These are phyloP conservation scores for Phodopus roborovskii DNA, from an alignment of 2,113 vertebrate species.

Conservation along the genomic window DNA sequence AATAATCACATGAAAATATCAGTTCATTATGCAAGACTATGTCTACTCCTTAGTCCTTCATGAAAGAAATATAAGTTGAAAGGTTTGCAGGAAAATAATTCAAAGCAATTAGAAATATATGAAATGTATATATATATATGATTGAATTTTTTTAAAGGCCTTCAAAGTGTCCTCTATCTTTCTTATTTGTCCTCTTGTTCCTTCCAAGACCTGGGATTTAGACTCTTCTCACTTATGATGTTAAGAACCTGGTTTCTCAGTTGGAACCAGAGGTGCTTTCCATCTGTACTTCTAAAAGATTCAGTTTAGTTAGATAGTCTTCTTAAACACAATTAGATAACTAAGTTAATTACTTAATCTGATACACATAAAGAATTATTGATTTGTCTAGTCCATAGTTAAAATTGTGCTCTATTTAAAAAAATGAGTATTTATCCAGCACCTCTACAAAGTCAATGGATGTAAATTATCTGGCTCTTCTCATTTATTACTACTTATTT, in stretches of 20 bases:
- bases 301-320: constrained; percentile 69
- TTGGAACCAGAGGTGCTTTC: not conserved
- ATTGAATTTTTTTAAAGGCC: not conserved
- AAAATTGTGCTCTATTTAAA: constrained; percentile 57
- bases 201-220: not conserved
- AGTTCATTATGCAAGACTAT: not conserved
- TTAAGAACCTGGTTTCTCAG: not conserved
- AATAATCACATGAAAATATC: constrained; percentile 14
- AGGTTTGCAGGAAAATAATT: not conserved
- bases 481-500: constrained; percentile 43
- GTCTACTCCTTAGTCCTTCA: not conserved
- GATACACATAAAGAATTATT: constrained; percentile 75
- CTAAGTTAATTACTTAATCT: constrained; percentile 76
- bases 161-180: not conserved
- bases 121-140: not conserved
- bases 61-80: not conserved
- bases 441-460: constrained; percentile 60
- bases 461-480: constrained; percentile 62
- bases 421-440: constrained; percentile 72
- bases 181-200: not conserved
- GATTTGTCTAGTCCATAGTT: constrained; percentile 75
- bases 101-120: not conserved
- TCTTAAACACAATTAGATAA: constrained; percentile 76
- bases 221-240: not conserved
- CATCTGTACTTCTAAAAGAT: constrained; percentile 54